Evolutionary conservation across 2,888 invertebrate species (phyloP), one percentile per base, ranked within the genome.

Genomic region (Euplagia quadripunctaria): DNA sequence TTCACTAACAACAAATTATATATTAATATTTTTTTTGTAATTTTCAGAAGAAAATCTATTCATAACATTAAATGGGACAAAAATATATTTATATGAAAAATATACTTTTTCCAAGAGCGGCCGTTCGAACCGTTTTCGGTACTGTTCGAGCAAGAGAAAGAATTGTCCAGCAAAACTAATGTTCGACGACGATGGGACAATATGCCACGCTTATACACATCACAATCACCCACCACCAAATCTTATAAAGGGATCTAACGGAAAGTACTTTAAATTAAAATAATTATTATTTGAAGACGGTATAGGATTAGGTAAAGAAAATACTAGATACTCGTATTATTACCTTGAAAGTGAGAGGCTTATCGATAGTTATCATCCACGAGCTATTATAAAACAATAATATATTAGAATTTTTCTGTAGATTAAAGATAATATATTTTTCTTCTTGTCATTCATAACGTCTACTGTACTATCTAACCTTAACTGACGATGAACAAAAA

Each of bases 81-180:
- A 42, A 17, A 72, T 81, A 16, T 49, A 73, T 46, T 58, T 78
- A 12, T 82, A 79, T 55, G 64, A 76, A 1, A 71, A 67, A 0
- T 77, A 78, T 52, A 81, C 81, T 6, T 85, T 72, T 65, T 81
- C 78, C 1, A 76, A 74, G 41, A 70, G 75, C 16, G 81, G 80
- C 2, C 68, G 63, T 7, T 79, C 78, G 2, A 9, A 49, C 0
- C 65, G 69, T 3, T 61, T 71, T 16, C 63, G 71, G 51, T 74
- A 77, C 52, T 79, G 82, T 51, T 82, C 82, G 1, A 79, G 63
- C 55, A 79, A 80, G 46, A 69, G 31, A 4, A 49, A 49, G 12
- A 68, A 67, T 41, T 79, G 79, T 71, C 70, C 52, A 11, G 79
- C 79, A 9, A 79, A 68, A 42, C 58, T 77, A 7, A 71, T 70